These are phyloP conservation scores for Epinephelus coioides DNA, from an alignment of 2,797 vertebrate genomes.

Conservation along the genomic window DNA sequence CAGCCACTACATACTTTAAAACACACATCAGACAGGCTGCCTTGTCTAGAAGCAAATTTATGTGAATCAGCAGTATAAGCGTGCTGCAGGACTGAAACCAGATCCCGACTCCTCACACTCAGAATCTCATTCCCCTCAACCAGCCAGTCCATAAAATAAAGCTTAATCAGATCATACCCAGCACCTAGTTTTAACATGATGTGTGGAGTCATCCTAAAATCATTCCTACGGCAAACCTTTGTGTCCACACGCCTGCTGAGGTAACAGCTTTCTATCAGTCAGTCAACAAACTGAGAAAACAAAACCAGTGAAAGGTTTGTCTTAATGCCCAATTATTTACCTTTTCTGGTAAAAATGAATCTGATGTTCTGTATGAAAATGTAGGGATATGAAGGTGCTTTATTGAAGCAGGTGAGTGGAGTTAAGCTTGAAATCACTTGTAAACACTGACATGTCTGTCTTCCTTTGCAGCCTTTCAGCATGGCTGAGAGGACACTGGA, in stretches of 20 bases:
- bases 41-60: constrained; percentile 51
- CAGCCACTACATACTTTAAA: constrained; percentile 40
- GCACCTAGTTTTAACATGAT: constrained; percentile 55
- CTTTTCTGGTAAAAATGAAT: background rate
- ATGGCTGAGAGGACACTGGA: constrained; percentile 95
- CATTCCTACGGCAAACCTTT: constrained; percentile 25
- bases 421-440: background rate
- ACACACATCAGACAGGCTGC: constrained; percentile 44
- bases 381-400: background rate
- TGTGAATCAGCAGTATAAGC: constrained; percentile 79
- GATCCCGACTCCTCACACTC: constrained; percentile 70
- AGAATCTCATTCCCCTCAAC: constrained; percentile 68
- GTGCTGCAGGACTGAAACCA: constrained; percentile 77
- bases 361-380: background rate
- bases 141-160: constrained; percentile 53
- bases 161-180: constrained; percentile 68
- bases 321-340: background rate
- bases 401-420: background rate
- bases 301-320: background rate
- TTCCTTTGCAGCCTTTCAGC: constrained; percentile 74
- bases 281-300: background rate
- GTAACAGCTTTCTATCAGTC: background rate
- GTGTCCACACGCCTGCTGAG: constrained; percentile 25
- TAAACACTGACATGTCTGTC: constrained; percentile 11
- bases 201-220: constrained; percentile 48